Evolutionary conservation across 2,113 vertebrate genomes (phyloP), one percentile per base, ranked within the genome.

Genomic region (Mastomys natalensis): DNA sequence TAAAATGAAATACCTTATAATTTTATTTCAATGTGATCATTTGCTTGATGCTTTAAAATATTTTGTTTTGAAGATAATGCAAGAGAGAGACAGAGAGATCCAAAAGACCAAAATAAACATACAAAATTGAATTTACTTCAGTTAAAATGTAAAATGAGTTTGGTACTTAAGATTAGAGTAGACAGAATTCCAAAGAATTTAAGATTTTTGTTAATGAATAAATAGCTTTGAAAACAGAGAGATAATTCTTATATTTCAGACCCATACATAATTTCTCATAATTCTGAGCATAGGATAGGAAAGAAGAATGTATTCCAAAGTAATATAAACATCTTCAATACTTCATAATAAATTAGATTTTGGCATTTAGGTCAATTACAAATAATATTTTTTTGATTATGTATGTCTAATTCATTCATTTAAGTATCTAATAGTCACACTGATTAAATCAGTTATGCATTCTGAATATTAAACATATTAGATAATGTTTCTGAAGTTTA

Each of bases 301-400:
- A 78, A 91, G 40, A 93, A 92, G 62, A 92, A 92, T 91, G 81
- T n/a, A 95, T 72, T 95, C 86, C 16, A 93, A 95, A 97, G 40
- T 87, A 55, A 95, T 96, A 93, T 37, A 96, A 95, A 93, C 84
- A 97, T 91, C 85, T 94, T 89, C 74, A 97, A 91, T 31, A 95
- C 26, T 95, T 70, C 48, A 97, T 66, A 92, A 95, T 89, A 95
- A 95, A 84, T 77, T 95, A 89, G 95, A 80, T 94, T 97, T 92
- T 91, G 88, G 31, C 96, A 97, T 95, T 97, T 97, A 97, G 80
- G 72, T 89, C 85, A 96, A 95, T 95, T 97, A 97, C 86, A 93
- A 96, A 96, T 96, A 97, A 96, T 94, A 94, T 93, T 85, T 89
- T 94, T 73, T 97, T 96, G 94, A 95, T 94, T 95, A 95, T 80